These are phyloP conservation scores for Agapostemon virescens DNA, from an alignment of 2,888 invertebrate species.

Conservation along the genomic window DNA sequence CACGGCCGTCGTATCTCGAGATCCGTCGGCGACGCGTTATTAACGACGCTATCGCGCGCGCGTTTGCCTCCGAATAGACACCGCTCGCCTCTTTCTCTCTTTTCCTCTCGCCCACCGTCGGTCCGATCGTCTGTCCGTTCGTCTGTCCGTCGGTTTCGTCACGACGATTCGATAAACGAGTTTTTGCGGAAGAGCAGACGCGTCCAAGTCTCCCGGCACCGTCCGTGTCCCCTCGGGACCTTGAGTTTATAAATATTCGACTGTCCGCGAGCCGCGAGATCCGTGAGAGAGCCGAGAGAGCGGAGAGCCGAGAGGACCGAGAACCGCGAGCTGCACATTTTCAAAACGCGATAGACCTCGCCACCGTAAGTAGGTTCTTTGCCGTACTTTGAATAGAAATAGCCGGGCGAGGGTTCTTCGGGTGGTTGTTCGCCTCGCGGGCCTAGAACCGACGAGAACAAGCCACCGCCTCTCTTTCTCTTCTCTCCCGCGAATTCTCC, in stretches of 20 bases:
- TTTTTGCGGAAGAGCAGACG: constrained; percentile 17
- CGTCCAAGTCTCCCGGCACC: neutral
- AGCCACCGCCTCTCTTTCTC: too few relatives aligned
- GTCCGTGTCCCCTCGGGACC: constrained; percentile 6
- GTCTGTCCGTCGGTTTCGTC: neutral
- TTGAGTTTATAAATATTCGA: constrained; percentile 50
- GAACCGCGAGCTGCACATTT: neutral
- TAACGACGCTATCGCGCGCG: constrained; percentile 35
- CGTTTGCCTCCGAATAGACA: neutral
- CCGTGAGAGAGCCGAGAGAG: neutral
- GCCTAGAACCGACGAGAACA: neutral
- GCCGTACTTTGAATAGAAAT: constrained; percentile 9
- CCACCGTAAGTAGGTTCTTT: constrained; percentile 19
- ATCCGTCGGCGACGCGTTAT: constrained; percentile 53
- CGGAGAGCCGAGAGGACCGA: neutral
- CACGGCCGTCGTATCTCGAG: constrained; percentile 56
- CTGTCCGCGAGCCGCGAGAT: neutral
- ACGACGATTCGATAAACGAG: neutral
- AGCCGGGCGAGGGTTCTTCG: neutral
- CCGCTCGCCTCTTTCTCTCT: neutral
- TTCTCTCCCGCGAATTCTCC: too few relatives aligned
- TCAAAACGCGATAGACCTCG: constrained; percentile 17
- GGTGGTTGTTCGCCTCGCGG: neutral
- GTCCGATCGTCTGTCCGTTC: too few relatives aligned
- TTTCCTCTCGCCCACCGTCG: neutral